Base-by-base conservation (phyloP, 2,113 vertebrate genomes). In the Chunga burmeisteri region DNA sequence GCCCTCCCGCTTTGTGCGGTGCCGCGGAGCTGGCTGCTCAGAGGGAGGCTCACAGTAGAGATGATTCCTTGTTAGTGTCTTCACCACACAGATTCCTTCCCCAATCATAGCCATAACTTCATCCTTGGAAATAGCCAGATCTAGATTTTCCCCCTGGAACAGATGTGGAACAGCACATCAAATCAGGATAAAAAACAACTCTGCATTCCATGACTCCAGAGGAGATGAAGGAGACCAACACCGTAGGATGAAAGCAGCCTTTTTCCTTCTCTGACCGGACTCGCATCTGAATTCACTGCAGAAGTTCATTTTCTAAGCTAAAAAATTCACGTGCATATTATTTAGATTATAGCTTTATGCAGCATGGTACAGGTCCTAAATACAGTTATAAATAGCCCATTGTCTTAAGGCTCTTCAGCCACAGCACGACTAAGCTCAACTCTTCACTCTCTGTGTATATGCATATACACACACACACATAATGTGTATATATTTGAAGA, bases 31-130 rank as follows among this genome's bases (percentile, higher is more conserved):
- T 1, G 99, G 99, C 97, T 99, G 99, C 97, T 99, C 98, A 2
- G 98, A 88, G 0, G 99, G 99, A 3, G 99, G 99, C 86, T 99
- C 99, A 1, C 99, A 99, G 97, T 99, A 99, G 26, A 99, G 98
- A 81, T 99, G 99, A 97, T 99, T 98, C 86, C 98, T 98, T 47
- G 99, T 99, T 68, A 99, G 97, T 1, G 99, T 99, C 98, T 99
- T 99, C 78, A 99, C 99, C 22, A 98, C 97, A 34, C 99, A 99
- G 81, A 98, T 95, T 3, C 99, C 99, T 4, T 99, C 98, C 26
- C 99, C 99, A 18, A 99, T 98, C 98, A 99, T 98, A 67, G 99
- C 99, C 95, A 99, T 98, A 86, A 99, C 99, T 98, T 99, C 99
- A 29, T 99, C 99, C 97, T 99, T 99, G 38, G 97, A 98, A 96